Conservation (phyloP, 2,888 invertebrate species). For the Nymphalis c-album region DNA sequence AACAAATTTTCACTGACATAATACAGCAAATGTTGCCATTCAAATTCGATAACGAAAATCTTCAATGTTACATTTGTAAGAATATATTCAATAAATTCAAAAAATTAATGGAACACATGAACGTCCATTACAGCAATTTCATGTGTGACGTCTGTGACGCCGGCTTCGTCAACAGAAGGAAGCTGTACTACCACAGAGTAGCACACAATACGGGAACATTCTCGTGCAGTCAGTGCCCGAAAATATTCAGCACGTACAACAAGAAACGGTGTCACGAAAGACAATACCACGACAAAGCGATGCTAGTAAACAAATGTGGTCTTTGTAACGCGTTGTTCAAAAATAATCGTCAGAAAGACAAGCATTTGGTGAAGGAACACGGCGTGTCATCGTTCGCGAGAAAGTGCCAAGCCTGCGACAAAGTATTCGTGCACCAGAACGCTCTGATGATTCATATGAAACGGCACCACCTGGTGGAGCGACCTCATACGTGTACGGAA, state of each 20-base stretch:
- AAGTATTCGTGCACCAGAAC: conserved; percentile 48
- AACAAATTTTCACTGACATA: conserved; percentile 47
- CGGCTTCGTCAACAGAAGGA: conserved; percentile 62
- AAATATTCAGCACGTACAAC: conserved; percentile 46
- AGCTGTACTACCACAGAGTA: conserved; percentile 36
- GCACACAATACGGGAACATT: conserved; percentile 51
- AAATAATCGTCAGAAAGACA: conserved; percentile 44
- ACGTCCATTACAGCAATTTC: conserved; percentile 67
- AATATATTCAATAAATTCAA: conserved; percentile 70
- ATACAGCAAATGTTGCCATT: conserved; percentile 60
- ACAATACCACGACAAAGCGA: conserved; percentile 38
- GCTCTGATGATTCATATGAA: conserved; percentile 54
- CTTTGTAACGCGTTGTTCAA: conserved; percentile 59
- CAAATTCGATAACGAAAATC: conserved; percentile 50
- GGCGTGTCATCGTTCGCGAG: conserved; percentile 34
- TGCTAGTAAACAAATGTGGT: conserved; percentile 49
- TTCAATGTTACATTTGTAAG: conserved; percentile 65
- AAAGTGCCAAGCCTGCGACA: conserved; percentile 58
- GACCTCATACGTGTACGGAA: conserved; percentile 51
- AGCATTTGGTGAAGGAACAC: conserved; percentile 42
- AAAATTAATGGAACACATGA: conserved; percentile 70
- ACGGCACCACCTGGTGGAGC: conserved; percentile 56
- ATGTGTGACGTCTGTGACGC: conserved; percentile 71
- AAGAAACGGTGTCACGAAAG: conserved; percentile 40
- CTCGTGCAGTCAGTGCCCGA: conserved; percentile 52